Conservation (phyloP, 1,140 invertebrate species). For the Drosophila tsacasi region DNA sequence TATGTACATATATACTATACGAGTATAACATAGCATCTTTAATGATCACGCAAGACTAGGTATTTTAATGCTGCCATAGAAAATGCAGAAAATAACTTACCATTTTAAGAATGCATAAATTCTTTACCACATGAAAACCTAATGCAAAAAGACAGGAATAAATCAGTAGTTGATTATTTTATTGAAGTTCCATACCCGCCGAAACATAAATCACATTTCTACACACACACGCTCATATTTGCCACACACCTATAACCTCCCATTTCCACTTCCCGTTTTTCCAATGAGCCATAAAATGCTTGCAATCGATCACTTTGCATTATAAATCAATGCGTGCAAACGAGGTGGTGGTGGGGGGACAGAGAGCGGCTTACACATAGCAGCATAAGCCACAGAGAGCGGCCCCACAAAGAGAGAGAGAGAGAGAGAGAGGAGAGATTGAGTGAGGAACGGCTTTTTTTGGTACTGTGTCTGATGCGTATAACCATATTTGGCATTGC, state of each 20-base stretch:
- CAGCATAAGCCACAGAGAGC: constrained; percentile 6
- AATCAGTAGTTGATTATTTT: no score
- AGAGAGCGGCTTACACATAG: constrained; percentile 17
- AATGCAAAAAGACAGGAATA: neutral
- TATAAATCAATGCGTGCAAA: constrained; percentile 36
- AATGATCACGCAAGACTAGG: neutral
- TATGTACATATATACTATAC: neutral
- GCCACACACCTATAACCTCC: constrained; percentile 37
- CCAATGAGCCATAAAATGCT: constrained; percentile 37
- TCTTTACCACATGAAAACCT: neutral
- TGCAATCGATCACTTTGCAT: constrained; percentile 49
- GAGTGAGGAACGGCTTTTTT: constrained; percentile 2
- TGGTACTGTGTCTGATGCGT: constrained; percentile 50
- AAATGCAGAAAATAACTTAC: neutral
- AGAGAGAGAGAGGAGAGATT: constrained; percentile 25
- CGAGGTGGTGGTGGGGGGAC: neutral
- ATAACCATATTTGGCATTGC: constrained; percentile 82
- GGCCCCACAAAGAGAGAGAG: neutral
- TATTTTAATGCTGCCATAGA: neutral
- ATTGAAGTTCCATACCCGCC: no score
- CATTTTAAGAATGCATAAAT: neutral
- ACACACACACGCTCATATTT: constrained; percentile 9
- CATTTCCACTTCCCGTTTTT: constrained; percentile 40
- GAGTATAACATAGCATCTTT: neutral
- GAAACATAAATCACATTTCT: constrained; percentile 27